A percentile compares a stretch with the other conserved stretches of the same genome.
Conservation (phyloP, 2,888 invertebrate species). For the Pandemis corylana region DNA sequence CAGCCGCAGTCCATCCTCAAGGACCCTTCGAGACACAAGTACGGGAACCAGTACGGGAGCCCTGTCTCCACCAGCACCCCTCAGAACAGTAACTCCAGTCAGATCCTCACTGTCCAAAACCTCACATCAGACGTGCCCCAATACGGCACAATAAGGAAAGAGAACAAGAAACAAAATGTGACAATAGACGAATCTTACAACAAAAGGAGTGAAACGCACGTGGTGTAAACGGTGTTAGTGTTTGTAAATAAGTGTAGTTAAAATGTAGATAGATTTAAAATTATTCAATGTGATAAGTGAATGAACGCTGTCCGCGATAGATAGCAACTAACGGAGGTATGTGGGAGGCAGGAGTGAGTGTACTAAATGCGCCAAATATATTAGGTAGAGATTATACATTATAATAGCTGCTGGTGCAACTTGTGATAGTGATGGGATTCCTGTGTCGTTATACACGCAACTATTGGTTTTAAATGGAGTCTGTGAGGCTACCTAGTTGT, state of each 20-base stretch:
- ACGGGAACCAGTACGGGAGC: conserved; percentile 81
- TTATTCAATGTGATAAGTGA: conserved; percentile 78
- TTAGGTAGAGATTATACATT: neutral
- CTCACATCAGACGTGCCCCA: conserved; percentile 80
- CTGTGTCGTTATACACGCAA: neutral
- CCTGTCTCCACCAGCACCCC: conserved; percentile 77
- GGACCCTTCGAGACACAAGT: conserved; percentile 86
- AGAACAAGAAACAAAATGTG: conserved; percentile 81
- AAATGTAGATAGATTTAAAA: conserved; percentile 76
- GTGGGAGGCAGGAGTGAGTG: neutral
- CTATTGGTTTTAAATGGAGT: neutral
- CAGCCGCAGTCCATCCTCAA: conserved; percentile 87
- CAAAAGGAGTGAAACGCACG: conserved; percentile 77
- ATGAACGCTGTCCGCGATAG: conserved; percentile 55
- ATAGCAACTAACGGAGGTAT: conserved; percentile 54
- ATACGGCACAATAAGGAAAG: conserved; percentile 82
- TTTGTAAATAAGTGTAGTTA: conserved; percentile 73
- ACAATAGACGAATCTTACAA: conserved; percentile 80
- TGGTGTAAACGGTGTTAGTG: conserved; percentile 60
- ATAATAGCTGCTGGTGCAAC: neutral
- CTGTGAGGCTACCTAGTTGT: no score
- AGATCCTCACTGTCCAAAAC: conserved; percentile 86
- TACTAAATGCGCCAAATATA: conserved; percentile 6
- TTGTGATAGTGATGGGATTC: neutral
- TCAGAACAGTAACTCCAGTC: conserved; percentile 75